Percentiles rank a stretch among this genome's conserved stretches.
These are phyloP conservation scores for Amniataba percoides DNA, from an alignment of 2,797 vertebrate genomes.

Conservation along the genomic window DNA sequence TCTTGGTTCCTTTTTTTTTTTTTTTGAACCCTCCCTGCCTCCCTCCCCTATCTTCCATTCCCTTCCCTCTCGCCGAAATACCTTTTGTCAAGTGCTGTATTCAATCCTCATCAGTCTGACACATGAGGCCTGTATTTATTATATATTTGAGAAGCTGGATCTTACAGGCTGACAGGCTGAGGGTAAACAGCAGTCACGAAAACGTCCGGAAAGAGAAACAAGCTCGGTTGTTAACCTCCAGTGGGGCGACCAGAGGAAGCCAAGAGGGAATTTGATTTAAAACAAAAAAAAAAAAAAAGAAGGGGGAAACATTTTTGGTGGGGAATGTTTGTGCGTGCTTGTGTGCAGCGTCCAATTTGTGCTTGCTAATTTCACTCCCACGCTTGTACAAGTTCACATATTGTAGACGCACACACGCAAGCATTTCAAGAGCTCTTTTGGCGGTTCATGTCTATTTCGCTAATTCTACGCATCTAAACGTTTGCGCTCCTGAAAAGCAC, in stretches of 20 bases:
- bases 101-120: conserved; percentile 62
- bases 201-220: conserved; percentile 61
- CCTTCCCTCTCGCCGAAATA: conserved; percentile 31
- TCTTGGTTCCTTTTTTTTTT: conserved; percentile 24
- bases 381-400: not conserved
- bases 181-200: conserved; percentile 68
- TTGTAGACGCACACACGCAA: not conserved
- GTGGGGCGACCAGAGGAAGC: conserved; percentile 32
- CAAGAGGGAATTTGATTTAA: conserved; percentile 30
- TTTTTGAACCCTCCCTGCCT: conserved; percentile 8
- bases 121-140: conserved; percentile 61
- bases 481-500: not conserved
- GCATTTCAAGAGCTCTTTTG: not conserved
- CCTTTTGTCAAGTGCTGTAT: conserved; percentile 59
- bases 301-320: conserved; percentile 6
- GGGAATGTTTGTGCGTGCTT: not conserved
- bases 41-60: conserved; percentile 19
- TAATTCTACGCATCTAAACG: conserved; percentile 4
- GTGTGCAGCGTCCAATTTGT: not conserved
- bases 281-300: conserved; percentile 24
- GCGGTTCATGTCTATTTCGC: not conserved
- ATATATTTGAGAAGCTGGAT: conserved; percentile 58
- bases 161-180: conserved; percentile 53
- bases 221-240: conserved; percentile 62
- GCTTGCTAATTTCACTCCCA: conserved; percentile 9